Conservation (phyloP, 2,113 vertebrate species). For the Copsychus sechellarum region DNA sequence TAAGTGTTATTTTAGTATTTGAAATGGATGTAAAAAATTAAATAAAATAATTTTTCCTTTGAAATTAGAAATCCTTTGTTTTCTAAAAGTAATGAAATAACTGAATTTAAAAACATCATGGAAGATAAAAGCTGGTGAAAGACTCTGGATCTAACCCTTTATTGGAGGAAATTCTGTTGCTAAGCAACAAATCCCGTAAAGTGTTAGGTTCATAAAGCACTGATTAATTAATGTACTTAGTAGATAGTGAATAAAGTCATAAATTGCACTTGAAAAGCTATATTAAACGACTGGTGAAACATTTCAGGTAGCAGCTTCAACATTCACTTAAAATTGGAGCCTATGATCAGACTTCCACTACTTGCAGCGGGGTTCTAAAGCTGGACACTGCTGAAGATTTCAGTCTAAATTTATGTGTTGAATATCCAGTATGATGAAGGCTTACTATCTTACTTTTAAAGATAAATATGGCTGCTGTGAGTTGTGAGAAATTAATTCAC, state of each 20-base stretch:
- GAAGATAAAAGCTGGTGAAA: neutral
- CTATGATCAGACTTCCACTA: neutral
- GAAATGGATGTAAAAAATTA: neutral
- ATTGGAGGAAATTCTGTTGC: conserved; percentile 3
- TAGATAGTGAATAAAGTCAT: neutral
- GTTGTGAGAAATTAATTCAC: neutral
- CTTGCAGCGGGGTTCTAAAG: neutral
- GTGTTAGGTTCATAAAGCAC: neutral
- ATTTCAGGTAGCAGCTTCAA: neutral
- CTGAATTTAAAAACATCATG: neutral
- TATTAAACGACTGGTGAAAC: neutral
- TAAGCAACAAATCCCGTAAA: conserved; percentile 11
- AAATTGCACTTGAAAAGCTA: neutral
- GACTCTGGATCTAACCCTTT: neutral
- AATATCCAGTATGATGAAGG: neutral
- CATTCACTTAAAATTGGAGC: neutral
- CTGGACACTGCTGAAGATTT: neutral
- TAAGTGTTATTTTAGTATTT: neutral
- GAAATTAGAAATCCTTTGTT: neutral
- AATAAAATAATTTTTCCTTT: neutral
- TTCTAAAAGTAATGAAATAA: neutral
- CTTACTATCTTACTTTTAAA: neutral
- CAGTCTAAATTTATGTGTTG: neutral
- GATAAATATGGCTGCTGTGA: neutral
- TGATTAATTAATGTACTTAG: conserved; percentile 42